Percentiles rank a stretch among this genome's conserved stretches.
These are phyloP conservation scores for Ophion costatus DNA, from an alignment of 2,888 invertebrate genomes.

Conservation along the genomic window DNA sequence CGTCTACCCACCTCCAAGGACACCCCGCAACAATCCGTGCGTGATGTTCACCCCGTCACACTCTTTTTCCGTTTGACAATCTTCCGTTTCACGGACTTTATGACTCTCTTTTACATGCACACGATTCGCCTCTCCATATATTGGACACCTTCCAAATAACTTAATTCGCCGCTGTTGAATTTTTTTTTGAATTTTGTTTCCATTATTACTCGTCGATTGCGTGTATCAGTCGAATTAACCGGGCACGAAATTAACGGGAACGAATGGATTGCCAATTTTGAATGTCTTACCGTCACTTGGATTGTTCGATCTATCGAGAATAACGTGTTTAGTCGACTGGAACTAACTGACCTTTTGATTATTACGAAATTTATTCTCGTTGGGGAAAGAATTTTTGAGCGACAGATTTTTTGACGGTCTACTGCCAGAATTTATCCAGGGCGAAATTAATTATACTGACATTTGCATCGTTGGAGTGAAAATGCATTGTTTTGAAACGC, in stretches of 20 bases:
- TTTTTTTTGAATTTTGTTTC: conserved; percentile 2
- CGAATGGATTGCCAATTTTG: neutral
- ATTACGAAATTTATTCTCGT: no score
- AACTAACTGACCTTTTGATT: no score
- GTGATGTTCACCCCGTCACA: conserved; percentile 32
- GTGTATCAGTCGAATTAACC: neutral
- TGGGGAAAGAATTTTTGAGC: no score
- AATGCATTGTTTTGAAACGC: no score
- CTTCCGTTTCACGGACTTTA: conserved; percentile 24
- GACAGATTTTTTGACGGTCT: no score
- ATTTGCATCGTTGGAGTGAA: no score
- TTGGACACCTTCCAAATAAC: conserved; percentile 78
- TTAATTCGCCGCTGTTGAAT: conserved; percentile 70
- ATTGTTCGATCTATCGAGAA: neutral
- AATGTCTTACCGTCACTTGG: neutral
- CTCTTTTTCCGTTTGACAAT: conserved; percentile 14
- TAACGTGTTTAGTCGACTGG: no score
- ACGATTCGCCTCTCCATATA: conserved; percentile 29
- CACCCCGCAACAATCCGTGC: conserved; percentile 61
- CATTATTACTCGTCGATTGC: neutral
- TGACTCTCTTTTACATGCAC: conserved; percentile 41
- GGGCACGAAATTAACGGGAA: neutral
- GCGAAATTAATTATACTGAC: no score
- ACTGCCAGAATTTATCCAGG: no score
- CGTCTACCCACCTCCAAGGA: neutral